Conservation (phyloP, 1,140 invertebrate genomes). For the Scaptodrosophila lebanonensis region DNA sequence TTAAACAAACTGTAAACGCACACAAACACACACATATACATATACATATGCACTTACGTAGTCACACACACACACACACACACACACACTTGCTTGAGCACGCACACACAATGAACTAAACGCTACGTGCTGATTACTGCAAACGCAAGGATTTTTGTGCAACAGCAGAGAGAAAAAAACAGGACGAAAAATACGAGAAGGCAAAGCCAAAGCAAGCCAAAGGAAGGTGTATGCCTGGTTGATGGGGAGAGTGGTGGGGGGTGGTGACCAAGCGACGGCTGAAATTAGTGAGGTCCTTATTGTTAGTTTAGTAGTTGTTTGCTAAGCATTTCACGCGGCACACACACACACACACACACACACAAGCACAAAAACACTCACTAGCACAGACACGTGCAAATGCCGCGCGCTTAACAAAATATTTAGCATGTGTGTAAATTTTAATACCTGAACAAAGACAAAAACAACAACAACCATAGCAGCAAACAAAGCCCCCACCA, state of each 20-base stretch:
- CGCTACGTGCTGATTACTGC: slow-evolving; percentile 71
- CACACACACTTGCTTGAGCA: slow-evolving; percentile 29
- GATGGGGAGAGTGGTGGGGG: no score
- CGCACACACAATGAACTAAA: slow-evolving; percentile 69
- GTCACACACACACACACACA: slow-evolving; percentile 12
- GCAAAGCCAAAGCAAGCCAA: background rate
- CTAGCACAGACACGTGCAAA: slow-evolving; percentile 12
- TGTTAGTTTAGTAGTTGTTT: slow-evolving; percentile 72
- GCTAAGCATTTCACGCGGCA: slow-evolving; percentile 63
- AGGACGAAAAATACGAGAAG: background rate
- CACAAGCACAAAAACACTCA: slow-evolving; percentile 8
- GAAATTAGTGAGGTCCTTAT: slow-evolving; percentile 64
- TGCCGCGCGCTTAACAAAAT: slow-evolving; percentile 56
- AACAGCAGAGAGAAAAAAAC: slow-evolving; percentile 7
- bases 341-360: slow-evolving; percentile 22
- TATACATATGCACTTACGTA: background rate
- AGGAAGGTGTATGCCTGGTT: background rate
- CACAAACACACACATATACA: slow-evolving; percentile 11
- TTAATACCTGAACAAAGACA: slow-evolving; percentile 37
- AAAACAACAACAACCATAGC: slow-evolving; percentile 9
- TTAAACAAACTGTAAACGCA: slow-evolving; percentile 61
- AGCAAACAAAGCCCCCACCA: background rate
- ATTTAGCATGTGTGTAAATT: slow-evolving; percentile 65
- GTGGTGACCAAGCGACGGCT: slow-evolving; percentile 42
- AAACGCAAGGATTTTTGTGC: slow-evolving; percentile 63